phyloP scores from a whole-genome alignment of 2,888 invertebrate species.

The Abscondita cerata region DNA sequence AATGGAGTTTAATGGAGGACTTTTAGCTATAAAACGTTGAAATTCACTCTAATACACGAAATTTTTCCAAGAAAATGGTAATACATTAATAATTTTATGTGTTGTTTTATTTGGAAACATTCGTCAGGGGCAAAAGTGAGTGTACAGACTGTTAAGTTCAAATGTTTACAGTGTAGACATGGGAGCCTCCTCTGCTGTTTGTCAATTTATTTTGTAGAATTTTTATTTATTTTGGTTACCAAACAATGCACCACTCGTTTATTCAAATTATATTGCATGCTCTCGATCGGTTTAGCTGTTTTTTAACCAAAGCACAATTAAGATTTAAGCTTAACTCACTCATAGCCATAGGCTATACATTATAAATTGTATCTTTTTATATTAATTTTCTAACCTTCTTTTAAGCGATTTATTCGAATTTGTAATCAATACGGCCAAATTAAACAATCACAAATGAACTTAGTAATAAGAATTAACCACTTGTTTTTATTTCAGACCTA shows the following conservation, averaged over 20 bases:
- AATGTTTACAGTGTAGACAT: constrained; percentile 62
- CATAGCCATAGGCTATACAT: constrained; percentile 52
- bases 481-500: constrained; percentile 55
- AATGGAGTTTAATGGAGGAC: constrained; percentile 70
- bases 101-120: constrained; percentile 49
- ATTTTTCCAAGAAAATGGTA: constrained; percentile 61
- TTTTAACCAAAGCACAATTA: no score
- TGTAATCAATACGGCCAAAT: no score
- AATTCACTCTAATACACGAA: constrained; percentile 60
- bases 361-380: constrained; percentile 34
- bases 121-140: constrained; percentile 51
- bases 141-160: constrained; percentile 54
- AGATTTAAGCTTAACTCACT: constrained; percentile 27
- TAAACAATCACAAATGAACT: neutral
- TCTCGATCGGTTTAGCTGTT: constrained; percentile 5
- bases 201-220: constrained; percentile 44
- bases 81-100: constrained; percentile 48
- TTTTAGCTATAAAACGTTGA: constrained; percentile 69
- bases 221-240: constrained; percentile 19
- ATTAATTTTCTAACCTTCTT: constrained; percentile 10
- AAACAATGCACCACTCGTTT: constrained; percentile 4
- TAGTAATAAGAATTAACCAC: neutral
- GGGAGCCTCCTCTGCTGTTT: constrained; percentile 62
- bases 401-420: no score
- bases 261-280: constrained; percentile 21